Evolutionary conservation across 2,113 vertebrate genomes (phyloP).

Genomic region (Mobula hypostoma): DNA sequence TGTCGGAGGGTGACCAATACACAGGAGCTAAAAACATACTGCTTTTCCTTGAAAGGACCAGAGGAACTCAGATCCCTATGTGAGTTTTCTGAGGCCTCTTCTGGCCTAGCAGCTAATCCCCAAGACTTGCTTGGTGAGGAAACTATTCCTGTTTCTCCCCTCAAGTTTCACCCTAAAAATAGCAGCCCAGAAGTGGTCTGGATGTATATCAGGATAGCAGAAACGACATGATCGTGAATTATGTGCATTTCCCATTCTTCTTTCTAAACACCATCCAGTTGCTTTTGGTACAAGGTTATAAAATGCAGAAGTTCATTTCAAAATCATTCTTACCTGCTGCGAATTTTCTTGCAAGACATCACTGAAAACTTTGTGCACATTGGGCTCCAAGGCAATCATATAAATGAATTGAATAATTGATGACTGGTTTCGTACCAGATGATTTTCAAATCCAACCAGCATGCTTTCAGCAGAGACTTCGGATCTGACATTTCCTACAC

Average conservation of each 20-base stretch:
- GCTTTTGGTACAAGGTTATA: background rate
- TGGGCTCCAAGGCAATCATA: constrained; percentile 41
- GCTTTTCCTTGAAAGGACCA: background rate
- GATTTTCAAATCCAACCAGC: constrained; percentile 47
- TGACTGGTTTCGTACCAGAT: constrained; percentile 40
- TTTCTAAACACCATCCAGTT: background rate
- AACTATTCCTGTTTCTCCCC: background rate
- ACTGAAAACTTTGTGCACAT: constrained; percentile 41
- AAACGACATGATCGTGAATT: background rate
- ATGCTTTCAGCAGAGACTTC: constrained; percentile 42
- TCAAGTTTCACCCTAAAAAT: background rate
- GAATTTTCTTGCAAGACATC: constrained; percentile 45
- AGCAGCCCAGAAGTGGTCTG: background rate
- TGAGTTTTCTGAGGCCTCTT: background rate
- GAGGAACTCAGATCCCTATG: background rate
- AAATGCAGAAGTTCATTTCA: background rate
- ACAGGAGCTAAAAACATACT: too few species aligned
- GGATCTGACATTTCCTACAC: constrained; percentile 44
- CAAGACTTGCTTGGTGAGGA: background rate
- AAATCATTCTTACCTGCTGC: background rate
- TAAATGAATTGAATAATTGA: constrained; percentile 46
- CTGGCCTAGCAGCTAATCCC: background rate
- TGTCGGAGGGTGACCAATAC: too few species aligned
- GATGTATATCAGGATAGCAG: background rate
- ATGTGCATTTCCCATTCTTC: background rate